These are phyloP conservation scores for Tachycineta bicolor DNA, from an alignment of 2,113 vertebrate genomes.

Conservation along the genomic window DNA sequence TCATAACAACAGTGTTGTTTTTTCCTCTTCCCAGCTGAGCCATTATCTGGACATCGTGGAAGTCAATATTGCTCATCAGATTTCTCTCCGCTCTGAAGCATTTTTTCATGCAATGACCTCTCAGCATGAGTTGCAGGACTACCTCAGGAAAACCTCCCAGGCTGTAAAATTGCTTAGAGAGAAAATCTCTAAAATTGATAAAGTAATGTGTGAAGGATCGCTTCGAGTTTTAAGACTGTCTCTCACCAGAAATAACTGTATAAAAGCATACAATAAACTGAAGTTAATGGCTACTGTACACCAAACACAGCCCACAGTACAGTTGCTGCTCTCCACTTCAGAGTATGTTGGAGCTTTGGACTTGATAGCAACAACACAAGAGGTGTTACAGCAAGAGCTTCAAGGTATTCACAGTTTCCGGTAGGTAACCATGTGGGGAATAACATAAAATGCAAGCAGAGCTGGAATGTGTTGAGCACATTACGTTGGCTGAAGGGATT, in stretches of 20 bases:
- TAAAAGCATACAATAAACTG: constrained; percentile 91
- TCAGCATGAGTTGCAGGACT: constrained; percentile 97
- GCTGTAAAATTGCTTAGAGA: constrained; percentile 90
- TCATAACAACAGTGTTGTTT: neutral
- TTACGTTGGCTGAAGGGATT: neutral
- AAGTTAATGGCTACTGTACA: constrained; percentile 98
- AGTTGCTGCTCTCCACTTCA: constrained; percentile 92
- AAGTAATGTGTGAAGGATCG: constrained; percentile 91
- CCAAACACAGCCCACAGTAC: constrained; percentile 98
- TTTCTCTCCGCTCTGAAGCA: constrained; percentile 96
- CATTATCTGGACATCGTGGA: constrained; percentile 99
- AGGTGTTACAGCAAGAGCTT: constrained; percentile 97
- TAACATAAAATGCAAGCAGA: neutral
- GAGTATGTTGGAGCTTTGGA: constrained; percentile 97
- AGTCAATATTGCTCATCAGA: constrained; percentile 98
- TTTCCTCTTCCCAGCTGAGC: constrained; percentile 84
- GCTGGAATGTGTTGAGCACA: neutral
- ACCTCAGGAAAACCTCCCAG: constrained; percentile 90
- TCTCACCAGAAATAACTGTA: constrained; percentile 90
- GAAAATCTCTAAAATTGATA: constrained; percentile 88
- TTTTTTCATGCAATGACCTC: constrained; percentile 99
- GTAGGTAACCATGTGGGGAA: constrained; percentile 68
- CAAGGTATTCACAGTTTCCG: constrained; percentile 97
- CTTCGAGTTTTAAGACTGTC: constrained; percentile 86
- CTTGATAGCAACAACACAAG: constrained; percentile 96